Evolutionary conservation across 2,797 vertebrate genomes (phyloP).

Genomic region (Lepilemur ruficaudatus): DNA sequence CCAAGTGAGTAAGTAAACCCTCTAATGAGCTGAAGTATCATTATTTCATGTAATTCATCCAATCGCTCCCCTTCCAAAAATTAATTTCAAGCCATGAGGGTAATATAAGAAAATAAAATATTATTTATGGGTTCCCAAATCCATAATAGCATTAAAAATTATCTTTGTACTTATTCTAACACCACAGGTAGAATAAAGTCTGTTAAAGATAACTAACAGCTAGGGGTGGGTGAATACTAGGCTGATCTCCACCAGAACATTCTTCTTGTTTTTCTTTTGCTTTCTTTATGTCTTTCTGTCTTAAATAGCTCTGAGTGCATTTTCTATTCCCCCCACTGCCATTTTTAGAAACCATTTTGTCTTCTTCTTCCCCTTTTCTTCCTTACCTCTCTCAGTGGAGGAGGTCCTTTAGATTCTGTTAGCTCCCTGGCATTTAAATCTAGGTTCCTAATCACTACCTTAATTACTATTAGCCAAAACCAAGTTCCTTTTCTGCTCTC

Average conservation of each 20-base stretch:
- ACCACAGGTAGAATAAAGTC: neutral
- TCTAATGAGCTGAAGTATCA: slow-evolving; percentile 38
- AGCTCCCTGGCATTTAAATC: neutral
- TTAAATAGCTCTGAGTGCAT: neutral
- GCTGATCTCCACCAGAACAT: neutral
- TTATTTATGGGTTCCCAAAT: slow-evolving; percentile 36
- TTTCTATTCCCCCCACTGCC: neutral
- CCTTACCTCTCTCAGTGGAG: neutral
- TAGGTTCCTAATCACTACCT: neutral
- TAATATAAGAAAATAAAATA: slow-evolving; percentile 58
- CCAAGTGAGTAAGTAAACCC: slow-evolving; percentile 16
- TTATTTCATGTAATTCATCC: slow-evolving; percentile 51
- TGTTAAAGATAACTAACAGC: neutral
- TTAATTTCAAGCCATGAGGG: slow-evolving; percentile 55
- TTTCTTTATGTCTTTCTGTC: neutral
- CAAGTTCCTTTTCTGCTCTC: neutral
- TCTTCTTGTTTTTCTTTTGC: neutral
- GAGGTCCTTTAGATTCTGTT: neutral
- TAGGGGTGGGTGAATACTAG: neutral
- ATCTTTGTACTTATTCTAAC: neutral
- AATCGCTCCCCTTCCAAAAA: slow-evolving; percentile 48
- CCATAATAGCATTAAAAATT: slow-evolving; percentile 31
- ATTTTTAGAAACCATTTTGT: neutral
- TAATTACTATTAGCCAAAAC: neutral
- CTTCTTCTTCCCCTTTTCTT: neutral